phyloP scores from a whole-genome alignment of 2,797 vertebrate species.

The Tinamus major region DNA sequence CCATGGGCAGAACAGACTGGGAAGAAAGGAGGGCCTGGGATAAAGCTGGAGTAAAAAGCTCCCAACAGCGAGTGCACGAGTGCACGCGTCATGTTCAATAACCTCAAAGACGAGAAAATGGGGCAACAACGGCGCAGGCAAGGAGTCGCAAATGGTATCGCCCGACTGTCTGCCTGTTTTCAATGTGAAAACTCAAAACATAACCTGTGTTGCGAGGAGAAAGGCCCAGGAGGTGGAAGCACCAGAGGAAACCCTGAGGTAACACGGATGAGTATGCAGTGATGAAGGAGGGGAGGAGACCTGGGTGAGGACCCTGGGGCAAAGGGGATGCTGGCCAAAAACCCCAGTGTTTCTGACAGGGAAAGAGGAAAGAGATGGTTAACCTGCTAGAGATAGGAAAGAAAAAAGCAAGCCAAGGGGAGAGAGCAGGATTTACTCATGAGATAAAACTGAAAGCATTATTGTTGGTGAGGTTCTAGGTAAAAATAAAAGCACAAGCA shows the following conservation, averaged over 20 bases:
- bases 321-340: background rate
- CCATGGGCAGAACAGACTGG: background rate
- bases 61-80: accelerated
- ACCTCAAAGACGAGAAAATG: background rate
- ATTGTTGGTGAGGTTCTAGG: background rate
- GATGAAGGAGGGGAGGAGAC: background rate
- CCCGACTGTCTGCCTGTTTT: too few species aligned
- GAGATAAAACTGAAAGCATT: background rate
- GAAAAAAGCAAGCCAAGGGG: background rate
- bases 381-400: background rate
- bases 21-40: background rate
- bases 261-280: background rate
- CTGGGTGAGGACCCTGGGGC: accelerated
- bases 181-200: too few species aligned
- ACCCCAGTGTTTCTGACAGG: background rate
- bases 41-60: background rate
- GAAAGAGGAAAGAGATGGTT: background rate
- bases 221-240: background rate
- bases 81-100: background rate
- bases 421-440: background rate
- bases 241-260: background rate
- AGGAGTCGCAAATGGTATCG: too few species aligned
- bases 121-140: too few species aligned
- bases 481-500: background rate
- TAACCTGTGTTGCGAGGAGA: too few species aligned